Percentiles rank a stretch among this genome's conserved stretches.
Conservation (phyloP, 2,888 invertebrate species). For the Ommatoiulus sabulosus region DNA sequence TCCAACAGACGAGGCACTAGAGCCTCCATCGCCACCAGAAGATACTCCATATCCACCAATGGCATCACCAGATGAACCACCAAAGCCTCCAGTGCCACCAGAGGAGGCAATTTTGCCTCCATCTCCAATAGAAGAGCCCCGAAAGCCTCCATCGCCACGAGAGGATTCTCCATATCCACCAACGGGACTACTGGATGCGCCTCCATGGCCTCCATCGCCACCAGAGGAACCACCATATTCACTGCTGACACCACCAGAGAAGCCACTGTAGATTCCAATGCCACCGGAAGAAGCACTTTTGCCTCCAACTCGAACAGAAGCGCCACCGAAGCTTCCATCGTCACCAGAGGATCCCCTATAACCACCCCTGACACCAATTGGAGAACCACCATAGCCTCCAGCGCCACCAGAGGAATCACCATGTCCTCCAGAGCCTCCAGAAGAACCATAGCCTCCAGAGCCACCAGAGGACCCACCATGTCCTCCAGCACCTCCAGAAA, state of each 20-base stretch:
- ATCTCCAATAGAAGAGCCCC: not conserved
- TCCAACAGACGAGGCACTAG: not conserved
- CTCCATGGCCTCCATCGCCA: not conserved
- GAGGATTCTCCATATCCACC: constrained; percentile 24
- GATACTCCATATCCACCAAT: not conserved
- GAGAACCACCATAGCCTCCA: not conserved
- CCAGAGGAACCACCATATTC: not conserved
- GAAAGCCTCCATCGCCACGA: not conserved
- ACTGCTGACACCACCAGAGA: not conserved
- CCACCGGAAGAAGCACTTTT: not conserved
- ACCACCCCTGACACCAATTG: not conserved
- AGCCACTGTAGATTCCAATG: not conserved
- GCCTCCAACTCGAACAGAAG: not conserved
- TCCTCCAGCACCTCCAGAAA: too few relatives aligned
- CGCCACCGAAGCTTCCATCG: not conserved
- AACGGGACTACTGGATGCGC: constrained; percentile 6
- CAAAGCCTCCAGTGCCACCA: constrained; percentile 41
- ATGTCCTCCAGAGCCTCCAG: not conserved
- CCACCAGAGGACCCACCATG: too few relatives aligned
- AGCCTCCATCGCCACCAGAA: constrained; percentile 16
- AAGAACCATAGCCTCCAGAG: too few relatives aligned
- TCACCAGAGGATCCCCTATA: not conserved
- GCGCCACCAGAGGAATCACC: not conserved
- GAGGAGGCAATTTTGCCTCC: not conserved
- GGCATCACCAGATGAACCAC: constrained; percentile 32